Conservation (phyloP, 1,140 invertebrate genomes). For the Zaprionus taronus region DNA sequence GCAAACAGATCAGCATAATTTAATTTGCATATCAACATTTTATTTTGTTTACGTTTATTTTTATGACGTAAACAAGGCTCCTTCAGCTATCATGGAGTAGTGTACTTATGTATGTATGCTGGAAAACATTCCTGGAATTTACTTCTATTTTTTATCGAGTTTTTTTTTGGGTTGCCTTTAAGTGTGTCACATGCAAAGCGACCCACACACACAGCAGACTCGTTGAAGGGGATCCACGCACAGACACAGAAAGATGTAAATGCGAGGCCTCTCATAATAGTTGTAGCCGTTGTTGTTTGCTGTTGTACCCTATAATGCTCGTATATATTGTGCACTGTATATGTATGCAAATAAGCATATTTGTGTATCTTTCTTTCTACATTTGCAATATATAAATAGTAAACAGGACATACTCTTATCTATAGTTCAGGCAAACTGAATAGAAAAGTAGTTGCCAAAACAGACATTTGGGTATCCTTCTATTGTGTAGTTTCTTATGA, state of each 20-base stretch:
- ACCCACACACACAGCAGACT: conserved; percentile 1
- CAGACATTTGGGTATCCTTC: neutral
- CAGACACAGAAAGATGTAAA: conserved; percentile 38
- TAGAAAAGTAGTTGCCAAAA: neutral
- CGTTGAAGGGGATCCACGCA: conserved; percentile 22
- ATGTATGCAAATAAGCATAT: conserved; percentile 40
- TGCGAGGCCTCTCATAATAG: conserved; percentile 44
- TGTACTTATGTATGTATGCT: conserved; percentile 2
- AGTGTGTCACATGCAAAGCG: conserved; percentile 28
- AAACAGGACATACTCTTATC: conserved; percentile 16
- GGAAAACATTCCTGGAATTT: conserved; percentile 42
- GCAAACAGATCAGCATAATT: conserved; percentile 56
- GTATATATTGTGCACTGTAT: conserved; percentile 34
- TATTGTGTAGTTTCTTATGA: neutral
- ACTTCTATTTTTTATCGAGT: conserved; percentile 48
- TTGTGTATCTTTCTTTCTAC: neutral
- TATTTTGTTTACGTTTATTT: conserved; percentile 62
- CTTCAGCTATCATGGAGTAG: conserved; percentile 2
- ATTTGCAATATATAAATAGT: conserved; percentile 42
- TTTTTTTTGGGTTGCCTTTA: conserved; percentile 21
- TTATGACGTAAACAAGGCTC: conserved; percentile 51
- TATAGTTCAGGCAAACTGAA: neutral
- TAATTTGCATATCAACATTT: conserved; percentile 64
- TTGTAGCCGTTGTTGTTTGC: conserved; percentile 21
- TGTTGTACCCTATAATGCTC: conserved; percentile 21